phyloP scores from a whole-genome alignment of 2,113 vertebrate genomes.

The Ceyx melanurus region DNA sequence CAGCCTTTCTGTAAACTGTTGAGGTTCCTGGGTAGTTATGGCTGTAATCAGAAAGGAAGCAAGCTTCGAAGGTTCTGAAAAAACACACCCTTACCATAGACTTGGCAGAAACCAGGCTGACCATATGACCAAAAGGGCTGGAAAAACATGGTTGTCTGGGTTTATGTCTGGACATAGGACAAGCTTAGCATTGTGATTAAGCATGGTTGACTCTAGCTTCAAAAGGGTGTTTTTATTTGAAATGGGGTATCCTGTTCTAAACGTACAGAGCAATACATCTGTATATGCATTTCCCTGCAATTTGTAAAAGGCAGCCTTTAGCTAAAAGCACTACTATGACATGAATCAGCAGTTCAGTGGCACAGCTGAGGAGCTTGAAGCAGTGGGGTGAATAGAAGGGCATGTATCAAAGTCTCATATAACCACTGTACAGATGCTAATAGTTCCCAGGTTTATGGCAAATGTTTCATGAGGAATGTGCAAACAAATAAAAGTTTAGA shows the following conservation, averaged over 20 bases:
- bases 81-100: background rate
- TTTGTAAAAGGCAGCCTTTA: background rate
- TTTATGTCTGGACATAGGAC: background rate
- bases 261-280: background rate
- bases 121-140: background rate
- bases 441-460: background rate
- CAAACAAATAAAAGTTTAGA: background rate
- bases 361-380: background rate
- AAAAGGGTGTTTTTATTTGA: background rate
- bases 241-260: background rate
- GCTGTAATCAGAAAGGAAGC: background rate
- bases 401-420: background rate
- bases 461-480: background rate
- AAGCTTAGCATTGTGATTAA: conserved; percentile 1
- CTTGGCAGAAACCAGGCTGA: background rate
- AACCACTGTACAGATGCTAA: background rate
- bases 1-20: background rate
- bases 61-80: background rate
- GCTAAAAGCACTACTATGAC: background rate
- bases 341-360: background rate
- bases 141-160: background rate
- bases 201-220: conserved; percentile 5
- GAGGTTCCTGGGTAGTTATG: background rate
- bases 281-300: background rate
- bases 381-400: background rate